These are phyloP conservation scores for Agriotes lineatus DNA, from an alignment of 2,888 invertebrate species.

Conservation along the genomic window DNA sequence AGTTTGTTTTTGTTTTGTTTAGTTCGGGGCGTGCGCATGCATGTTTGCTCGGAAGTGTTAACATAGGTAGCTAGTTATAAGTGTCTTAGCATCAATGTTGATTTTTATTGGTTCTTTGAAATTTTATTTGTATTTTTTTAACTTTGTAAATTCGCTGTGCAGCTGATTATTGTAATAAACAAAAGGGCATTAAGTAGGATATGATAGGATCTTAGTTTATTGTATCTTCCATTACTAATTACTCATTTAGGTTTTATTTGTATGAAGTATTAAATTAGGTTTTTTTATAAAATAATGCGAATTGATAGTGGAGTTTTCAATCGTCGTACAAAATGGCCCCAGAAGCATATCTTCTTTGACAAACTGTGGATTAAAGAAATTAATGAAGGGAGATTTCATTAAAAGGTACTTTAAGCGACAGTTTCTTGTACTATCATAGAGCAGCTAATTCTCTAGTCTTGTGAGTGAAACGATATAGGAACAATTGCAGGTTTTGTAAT, in stretches of 20 bases:
- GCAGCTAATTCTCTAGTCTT: constrained; percentile 22
- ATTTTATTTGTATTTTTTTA: constrained; percentile 25
- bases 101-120: constrained; percentile 23
- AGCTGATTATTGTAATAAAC: constrained; percentile 20
- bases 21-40: neutral
- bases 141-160: constrained; percentile 12
- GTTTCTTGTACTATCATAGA: neutral
- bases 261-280: neutral
- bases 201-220: neutral
- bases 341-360: constrained; percentile 6
- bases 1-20: constrained; percentile 21
- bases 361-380: too few species aligned
- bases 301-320: neutral
- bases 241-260: neutral
- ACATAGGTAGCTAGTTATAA: constrained; percentile 31
- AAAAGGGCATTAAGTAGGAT: constrained; percentile 26
- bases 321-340: constrained; percentile 2
- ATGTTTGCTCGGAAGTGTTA: constrained; percentile 14
- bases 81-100: constrained; percentile 39
- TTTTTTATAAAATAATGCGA: neutral
- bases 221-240: constrained; percentile 4
- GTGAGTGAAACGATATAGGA: neutral
- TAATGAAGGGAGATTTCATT: too few species aligned
- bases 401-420: too few species aligned
- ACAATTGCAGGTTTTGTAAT: constrained; percentile 1